phyloP scores from a whole-genome alignment of 2,888 invertebrate genomes.

The Erebia epiphron region DNA sequence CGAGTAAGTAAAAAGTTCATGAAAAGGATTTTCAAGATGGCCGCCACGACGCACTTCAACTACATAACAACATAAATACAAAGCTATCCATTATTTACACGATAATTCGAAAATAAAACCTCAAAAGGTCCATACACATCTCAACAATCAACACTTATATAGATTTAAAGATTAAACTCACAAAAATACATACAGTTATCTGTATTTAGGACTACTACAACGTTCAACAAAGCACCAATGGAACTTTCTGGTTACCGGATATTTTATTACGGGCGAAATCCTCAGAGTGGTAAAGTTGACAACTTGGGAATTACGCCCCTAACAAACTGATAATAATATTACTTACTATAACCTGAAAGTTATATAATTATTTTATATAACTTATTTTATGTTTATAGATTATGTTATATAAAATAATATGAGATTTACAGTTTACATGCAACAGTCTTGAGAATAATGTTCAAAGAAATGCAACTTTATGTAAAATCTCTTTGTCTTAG shows the following conservation, averaged over 20 bases:
- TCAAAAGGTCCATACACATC: slow-evolving; percentile 42
- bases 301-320: neutral
- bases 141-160: slow-evolving; percentile 18
- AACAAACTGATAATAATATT: neutral
- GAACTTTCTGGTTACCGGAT: slow-evolving; percentile 21
- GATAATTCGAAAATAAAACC: slow-evolving; percentile 52
- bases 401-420: slow-evolving; percentile 11
- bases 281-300: neutral
- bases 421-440: slow-evolving; percentile 22
- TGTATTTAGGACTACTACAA: slow-evolving; percentile 28
- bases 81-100: slow-evolving; percentile 59
- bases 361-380: neutral
- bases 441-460: slow-evolving; percentile 12
- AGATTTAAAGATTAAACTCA: slow-evolving; percentile 16
- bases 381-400: no score
- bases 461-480: slow-evolving; percentile 10
- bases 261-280: neutral
- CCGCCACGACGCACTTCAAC: slow-evolving; percentile 39
- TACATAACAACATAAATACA: slow-evolving; percentile 54
- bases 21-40: slow-evolving; percentile 28
- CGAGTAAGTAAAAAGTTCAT: neutral
- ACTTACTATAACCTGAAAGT: neutral
- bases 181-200: slow-evolving; percentile 31
- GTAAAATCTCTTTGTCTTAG: slow-evolving; percentile 14
- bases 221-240: slow-evolving; percentile 30